Conservation (phyloP, 1,140 invertebrate species). For the Orchestia grillus region DNA sequence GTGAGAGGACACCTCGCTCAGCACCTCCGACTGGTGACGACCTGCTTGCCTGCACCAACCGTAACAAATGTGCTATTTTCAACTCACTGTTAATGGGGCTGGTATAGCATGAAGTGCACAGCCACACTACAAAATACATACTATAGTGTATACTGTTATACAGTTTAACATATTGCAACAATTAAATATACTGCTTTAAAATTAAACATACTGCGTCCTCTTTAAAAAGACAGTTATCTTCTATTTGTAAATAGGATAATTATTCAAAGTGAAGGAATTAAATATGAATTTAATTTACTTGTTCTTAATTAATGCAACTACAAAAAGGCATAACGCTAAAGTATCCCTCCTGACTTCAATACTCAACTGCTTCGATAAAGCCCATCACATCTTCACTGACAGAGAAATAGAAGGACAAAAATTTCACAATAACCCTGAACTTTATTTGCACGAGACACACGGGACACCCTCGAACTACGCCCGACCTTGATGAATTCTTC, state of each 20-base stretch:
- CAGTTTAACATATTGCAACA: too few species aligned
- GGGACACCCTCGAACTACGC: background rate
- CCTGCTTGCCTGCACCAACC: background rate
- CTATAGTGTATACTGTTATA: too few species aligned
- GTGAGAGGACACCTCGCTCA: background rate
- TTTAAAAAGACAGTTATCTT: too few species aligned
- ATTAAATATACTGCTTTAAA: too few species aligned
- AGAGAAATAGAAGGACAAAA: background rate
- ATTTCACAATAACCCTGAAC: background rate
- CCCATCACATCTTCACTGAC: background rate
- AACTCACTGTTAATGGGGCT: background rate
- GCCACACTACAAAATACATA: too few species aligned
- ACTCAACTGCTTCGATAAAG: background rate
- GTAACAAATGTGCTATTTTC: background rate
- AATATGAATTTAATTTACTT: too few species aligned
- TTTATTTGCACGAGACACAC: background rate
- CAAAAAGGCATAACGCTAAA: too few species aligned
- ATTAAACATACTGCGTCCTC: too few species aligned
- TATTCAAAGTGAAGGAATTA: too few species aligned
- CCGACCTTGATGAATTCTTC: background rate
- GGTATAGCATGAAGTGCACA: too few species aligned
- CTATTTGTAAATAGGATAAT: too few species aligned
- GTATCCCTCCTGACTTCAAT: background rate
- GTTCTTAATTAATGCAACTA: too few species aligned
- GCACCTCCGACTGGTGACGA: background rate